Percentiles rank a stretch among this genome's conserved stretches.
phyloP scores from a whole-genome alignment of 2,888 invertebrate genomes.

The Mesochorus sp. region DNA sequence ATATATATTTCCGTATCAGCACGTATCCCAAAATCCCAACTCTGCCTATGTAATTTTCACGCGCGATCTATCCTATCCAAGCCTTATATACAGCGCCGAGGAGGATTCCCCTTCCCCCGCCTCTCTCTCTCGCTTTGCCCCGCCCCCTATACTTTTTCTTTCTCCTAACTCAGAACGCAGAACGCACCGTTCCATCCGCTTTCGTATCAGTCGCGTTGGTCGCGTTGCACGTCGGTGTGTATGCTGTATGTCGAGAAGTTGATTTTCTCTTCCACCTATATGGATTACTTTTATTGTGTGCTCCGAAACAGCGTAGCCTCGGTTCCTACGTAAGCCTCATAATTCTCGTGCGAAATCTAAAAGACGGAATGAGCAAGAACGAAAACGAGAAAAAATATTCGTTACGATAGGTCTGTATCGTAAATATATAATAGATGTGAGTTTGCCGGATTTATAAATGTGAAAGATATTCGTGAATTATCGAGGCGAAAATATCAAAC shows the following conservation, averaged over 20 bases:
- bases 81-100: no score
- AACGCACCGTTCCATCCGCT: slow-evolving; percentile 44
- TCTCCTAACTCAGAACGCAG: no score
- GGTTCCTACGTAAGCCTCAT: slow-evolving; percentile 13
- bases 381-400: background rate
- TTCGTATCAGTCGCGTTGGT: slow-evolving; percentile 57
- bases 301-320: slow-evolving; percentile 46
- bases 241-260: background rate
- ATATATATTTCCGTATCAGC: no score
- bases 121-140: background rate
- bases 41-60: no score
- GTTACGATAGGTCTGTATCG: background rate
- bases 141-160: no score
- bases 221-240: slow-evolving; percentile 52
- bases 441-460: no score
- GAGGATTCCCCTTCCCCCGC: background rate
- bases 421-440: background rate
- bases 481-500: background rate
- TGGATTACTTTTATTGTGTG: slow-evolving; percentile 42
- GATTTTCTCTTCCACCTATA: slow-evolving; percentile 33
- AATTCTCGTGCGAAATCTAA: background rate
- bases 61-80: no score
- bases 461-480: no score
- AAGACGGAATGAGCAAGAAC: no score
- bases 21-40: no score